Evolutionary conservation across 2,797 vertebrate species (phyloP).

Genomic region (Catamblyrhynchus diadema): DNA sequence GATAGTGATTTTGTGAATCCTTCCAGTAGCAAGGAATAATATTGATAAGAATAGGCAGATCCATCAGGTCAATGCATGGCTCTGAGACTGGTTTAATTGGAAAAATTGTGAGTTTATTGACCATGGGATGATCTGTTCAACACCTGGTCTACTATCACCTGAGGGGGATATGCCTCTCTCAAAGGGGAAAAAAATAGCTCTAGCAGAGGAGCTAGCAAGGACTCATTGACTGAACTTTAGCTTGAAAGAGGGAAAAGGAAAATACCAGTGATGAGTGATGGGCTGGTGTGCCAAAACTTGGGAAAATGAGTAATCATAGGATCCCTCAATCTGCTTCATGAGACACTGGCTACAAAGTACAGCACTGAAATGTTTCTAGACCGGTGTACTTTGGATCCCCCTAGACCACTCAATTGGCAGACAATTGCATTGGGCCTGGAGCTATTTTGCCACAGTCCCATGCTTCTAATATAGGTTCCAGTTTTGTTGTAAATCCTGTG

Average conservation of each 20-base stretch:
- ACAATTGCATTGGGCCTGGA: neutral
- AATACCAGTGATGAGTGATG: neutral
- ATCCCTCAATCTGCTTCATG: neutral
- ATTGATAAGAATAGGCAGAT: neutral
- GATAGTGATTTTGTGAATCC: neutral
- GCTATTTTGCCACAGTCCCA: neutral
- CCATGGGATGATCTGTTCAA: neutral
- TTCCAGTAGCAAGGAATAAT: neutral
- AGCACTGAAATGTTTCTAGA: neutral
- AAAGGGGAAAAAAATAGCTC: neutral
- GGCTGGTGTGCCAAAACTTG: neutral
- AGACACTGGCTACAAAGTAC: neutral
- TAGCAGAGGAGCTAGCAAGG: neutral
- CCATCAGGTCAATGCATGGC: neutral
- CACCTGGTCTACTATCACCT: neutral
- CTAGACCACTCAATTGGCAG: neutral
- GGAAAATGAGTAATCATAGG: neutral
- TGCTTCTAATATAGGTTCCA: neutral
- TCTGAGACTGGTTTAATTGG: neutral
- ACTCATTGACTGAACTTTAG: neutral
- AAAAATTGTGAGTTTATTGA: neutral
- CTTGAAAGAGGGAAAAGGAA: neutral
- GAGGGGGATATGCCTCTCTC: neutral
- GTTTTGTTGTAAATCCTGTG: neutral
- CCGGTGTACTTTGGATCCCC: neutral